Base-by-base conservation (phyloP, 2,888 invertebrate species). In the Oscheius sp. region DNA sequence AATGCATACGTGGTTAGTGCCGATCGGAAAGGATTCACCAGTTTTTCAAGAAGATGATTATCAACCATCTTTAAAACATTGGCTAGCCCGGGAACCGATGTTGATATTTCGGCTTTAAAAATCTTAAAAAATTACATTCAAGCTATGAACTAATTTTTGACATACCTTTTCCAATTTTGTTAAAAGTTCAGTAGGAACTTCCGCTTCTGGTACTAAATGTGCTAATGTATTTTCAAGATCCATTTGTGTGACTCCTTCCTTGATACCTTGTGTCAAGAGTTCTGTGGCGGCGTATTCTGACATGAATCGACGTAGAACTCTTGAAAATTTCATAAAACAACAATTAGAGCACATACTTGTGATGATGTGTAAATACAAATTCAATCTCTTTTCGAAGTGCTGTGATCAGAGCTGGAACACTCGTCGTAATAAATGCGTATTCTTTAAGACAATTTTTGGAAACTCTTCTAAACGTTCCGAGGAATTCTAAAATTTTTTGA, bases 391-490 rank as follows among this genome's bases (percentile, higher is more conserved):
- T 70, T 17, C 28, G 49, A 28, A 59, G 38, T 24, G 49, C 32
- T n/a, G 59, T 36, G 33, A 62, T 50, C 44, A 70, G 22, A 17
- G 47, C 20, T 17, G 51, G 50, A 2, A 72, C 56, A 24, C 47
- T 57, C 3, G 65, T 56, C n/a, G 67, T 41, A 4, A 30, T 30
- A 4, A 67, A 36, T 14, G 41, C 38, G 38, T 65, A 62, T 20
- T 72, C 72, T 26, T 70, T 72, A 9, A 72, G 44, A 17, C 72
- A 56, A 32, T 69, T 66, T 2, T 67, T 59, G 26, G 66, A 63
- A 1, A 72, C 67, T 22, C 64, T 54, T 56, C 59, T 56, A 47
- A 72, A 69, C 17, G 68, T 71, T 2, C 38, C 45, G 8, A 67
- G 28, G 51, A 70, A 72, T 24, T 70, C 70, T 72, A 47, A 30